Conservation (phyloP, 2,797 vertebrate genomes). For the Pteronotus mesoamericanus region DNA sequence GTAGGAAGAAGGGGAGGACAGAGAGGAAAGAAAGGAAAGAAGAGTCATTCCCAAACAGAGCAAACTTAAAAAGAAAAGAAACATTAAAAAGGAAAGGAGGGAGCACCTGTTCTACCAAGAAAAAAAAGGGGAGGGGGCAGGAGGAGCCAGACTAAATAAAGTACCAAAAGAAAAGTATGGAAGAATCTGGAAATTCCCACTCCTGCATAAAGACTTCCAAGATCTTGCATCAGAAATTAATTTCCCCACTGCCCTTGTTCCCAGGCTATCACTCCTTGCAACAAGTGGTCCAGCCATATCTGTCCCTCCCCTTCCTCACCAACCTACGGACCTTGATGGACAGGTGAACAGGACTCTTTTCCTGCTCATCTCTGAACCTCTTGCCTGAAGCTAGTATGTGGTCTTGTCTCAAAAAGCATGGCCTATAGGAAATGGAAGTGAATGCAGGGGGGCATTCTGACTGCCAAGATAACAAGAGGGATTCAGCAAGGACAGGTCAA, state of each 20-base stretch:
- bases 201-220: not conserved
- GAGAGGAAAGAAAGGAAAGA: not conserved
- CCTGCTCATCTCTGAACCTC: not conserved
- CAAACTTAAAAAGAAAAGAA: not conserved
- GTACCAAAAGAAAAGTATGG: not conserved
- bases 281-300: accelerated
- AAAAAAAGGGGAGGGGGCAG: not conserved
- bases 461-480: not conserved
- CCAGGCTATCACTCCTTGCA: not conserved
- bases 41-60: not conserved
- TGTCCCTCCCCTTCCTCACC: no score
- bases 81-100: not conserved
- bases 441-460: not conserved
- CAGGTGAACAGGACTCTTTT: not conserved
- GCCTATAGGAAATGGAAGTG: not conserved
- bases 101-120: not conserved
- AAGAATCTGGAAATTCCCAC: not conserved
- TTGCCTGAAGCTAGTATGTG: not conserved
- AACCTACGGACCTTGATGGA: not conserved
- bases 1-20: not conserved
- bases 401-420: not conserved
- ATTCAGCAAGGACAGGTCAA: not conserved
- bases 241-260: accelerated
- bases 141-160: not conserved
- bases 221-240: not conserved